Percentiles rank a stretch among this genome's conserved stretches.
These are phyloP conservation scores for Clamator glandarius DNA, from an alignment of 2,797 vertebrate genomes.

Conservation along the genomic window DNA sequence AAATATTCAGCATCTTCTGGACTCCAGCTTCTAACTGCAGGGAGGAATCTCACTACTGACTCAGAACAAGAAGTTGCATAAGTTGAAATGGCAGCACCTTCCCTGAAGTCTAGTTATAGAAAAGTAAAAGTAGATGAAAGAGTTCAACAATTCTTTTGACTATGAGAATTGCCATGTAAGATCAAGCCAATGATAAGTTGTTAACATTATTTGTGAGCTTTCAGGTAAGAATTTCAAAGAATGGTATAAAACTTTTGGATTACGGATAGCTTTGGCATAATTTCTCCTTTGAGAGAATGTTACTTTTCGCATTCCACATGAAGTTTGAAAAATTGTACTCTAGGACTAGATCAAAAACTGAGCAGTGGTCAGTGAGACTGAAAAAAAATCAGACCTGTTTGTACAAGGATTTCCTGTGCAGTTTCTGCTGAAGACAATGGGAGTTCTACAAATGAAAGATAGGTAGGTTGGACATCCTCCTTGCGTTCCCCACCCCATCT, in stretches of 20 bases:
- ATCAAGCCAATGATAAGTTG: background rate
- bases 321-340: background rate
- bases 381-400: background rate
- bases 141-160: background rate
- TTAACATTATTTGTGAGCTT: background rate
- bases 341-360: background rate
- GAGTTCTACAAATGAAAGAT: background rate
- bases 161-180: background rate
- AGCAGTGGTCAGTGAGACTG: background rate
- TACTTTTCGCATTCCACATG: background rate
- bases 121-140: background rate
- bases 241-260: background rate
- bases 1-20: background rate
- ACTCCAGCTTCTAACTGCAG: background rate
- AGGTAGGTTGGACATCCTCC: too few species aligned
- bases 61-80: background rate
- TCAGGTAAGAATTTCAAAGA: conserved; percentile 3
- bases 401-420: background rate
- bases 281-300: background rate
- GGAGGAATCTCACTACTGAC: background rate
- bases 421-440: background rate
- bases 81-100: background rate
- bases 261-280: background rate
- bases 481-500: background rate
- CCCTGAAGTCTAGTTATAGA: background rate